phyloP scores from a whole-genome alignment of 2,797 vertebrate species.

The Epinephelus awoara region DNA sequence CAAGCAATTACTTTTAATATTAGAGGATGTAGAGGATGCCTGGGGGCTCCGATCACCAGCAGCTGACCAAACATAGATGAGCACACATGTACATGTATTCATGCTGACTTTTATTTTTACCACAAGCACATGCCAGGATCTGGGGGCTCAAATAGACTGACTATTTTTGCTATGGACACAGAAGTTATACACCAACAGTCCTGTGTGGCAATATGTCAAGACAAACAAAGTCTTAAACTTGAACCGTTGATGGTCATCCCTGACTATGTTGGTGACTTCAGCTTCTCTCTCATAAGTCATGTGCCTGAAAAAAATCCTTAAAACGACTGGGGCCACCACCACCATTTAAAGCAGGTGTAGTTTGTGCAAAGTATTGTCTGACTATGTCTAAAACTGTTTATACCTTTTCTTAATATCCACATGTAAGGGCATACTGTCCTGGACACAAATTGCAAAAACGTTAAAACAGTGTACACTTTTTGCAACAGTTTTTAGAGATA shows the following conservation, averaged over 20 bases:
- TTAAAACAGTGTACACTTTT: too few relatives aligned
- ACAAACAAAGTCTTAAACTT: background rate
- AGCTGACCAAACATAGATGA: constrained; percentile 59
- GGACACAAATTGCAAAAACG: too few relatives aligned
- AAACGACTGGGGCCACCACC: background rate
- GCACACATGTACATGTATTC: constrained; percentile 32
- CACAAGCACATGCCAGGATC: constrained; percentile 27
- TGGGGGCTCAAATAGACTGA: constrained; percentile 39
- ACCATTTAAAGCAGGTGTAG: too few relatives aligned
- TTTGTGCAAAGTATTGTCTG: too few relatives aligned
- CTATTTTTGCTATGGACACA: constrained; percentile 34
- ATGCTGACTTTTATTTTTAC: constrained; percentile 50
- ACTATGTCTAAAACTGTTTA: too few relatives aligned
- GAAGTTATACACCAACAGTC: constrained; percentile 33
- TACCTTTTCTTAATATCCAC: too few relatives aligned
- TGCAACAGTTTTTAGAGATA: too few relatives aligned
- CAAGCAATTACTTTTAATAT: constrained; percentile 41
- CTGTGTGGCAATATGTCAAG: constrained; percentile 14
- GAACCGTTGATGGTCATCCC: constrained; percentile 1
- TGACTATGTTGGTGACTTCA: constrained; percentile 1
- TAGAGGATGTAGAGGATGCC: constrained; percentile 24
- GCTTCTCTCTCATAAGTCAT: background rate
- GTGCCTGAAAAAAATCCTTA: background rate
- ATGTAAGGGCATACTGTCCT: too few relatives aligned
- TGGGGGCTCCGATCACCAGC: constrained; percentile 21